These are phyloP conservation scores for Nymphalis urticae DNA, from an alignment of 2,888 invertebrate genomes.

Conservation along the genomic window DNA sequence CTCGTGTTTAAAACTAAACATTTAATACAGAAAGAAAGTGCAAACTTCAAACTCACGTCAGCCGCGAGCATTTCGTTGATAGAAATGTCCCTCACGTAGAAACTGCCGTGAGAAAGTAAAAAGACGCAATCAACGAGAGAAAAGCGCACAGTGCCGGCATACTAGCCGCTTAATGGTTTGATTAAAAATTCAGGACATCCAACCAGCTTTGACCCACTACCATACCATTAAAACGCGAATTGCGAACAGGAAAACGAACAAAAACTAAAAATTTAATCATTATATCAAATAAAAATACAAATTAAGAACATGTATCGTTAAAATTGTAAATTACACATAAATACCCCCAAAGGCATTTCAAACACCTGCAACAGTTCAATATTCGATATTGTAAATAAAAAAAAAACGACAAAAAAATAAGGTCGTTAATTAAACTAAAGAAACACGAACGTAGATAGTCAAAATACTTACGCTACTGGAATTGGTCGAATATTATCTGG, in stretches of 20 bases:
- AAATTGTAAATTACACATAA: no score
- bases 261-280: not conserved
- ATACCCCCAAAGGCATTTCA: no score
- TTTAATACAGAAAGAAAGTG: constrained; percentile 3
- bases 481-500: constrained; percentile 29
- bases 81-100: constrained; percentile 57
- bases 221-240: constrained; percentile 14
- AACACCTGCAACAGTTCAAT: no score
- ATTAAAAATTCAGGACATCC: constrained; percentile 77
- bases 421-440: not conserved
- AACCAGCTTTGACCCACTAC: constrained; percentile 63
- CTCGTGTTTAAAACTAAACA: not conserved
- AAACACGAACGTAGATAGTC: not conserved
- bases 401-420: not conserved
- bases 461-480: constrained; percentile 36
- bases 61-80: constrained; percentile 56
- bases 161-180: constrained; percentile 64
- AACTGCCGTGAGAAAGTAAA: constrained; percentile 69
- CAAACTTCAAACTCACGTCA: constrained; percentile 17
- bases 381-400: no score
- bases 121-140: constrained; percentile 76
- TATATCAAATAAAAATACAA: not conserved
- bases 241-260: constrained; percentile 2
- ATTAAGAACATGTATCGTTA: no score
- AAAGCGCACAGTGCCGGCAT: constrained; percentile 61